Conservation (phyloP, 2,888 invertebrate genomes). For the Pristionchus maxplancki region DNA sequence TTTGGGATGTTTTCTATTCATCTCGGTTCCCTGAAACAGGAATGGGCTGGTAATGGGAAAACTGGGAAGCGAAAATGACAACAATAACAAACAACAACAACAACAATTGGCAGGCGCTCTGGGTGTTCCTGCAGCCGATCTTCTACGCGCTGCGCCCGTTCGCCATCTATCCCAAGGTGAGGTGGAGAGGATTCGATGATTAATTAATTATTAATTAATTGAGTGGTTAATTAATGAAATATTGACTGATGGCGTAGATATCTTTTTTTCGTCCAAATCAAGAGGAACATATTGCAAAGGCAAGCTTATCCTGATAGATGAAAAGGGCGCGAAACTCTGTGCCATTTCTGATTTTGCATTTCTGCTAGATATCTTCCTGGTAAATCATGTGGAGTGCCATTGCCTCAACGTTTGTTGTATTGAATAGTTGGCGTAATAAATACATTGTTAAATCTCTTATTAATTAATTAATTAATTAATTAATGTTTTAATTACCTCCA, state of each 20-base stretch:
- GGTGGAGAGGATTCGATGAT: neutral
- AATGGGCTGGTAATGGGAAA: no score
- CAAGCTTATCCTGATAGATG: neutral
- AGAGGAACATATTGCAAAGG: neutral
- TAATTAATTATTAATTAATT: neutral
- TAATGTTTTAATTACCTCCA: slow-evolving; percentile 78
- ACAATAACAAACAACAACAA: neutral
- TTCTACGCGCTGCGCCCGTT: slow-evolving; percentile 95
- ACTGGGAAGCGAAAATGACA: no score
- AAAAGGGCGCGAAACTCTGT: neutral
- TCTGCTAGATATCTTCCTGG: no score
- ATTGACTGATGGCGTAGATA: no score
- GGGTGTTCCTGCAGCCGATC: slow-evolving; percentile 93
- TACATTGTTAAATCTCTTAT: no score
- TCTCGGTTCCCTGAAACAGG: no score
- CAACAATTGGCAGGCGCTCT: neutral
- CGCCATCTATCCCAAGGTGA: slow-evolving; percentile 86
- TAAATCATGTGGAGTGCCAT: no score
- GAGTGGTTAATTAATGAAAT: neutral
- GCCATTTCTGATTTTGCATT: no score
- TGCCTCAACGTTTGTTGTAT: no score
- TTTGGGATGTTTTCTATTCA: no score
- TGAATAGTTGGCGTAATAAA: no score
- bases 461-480: slow-evolving; percentile 5
- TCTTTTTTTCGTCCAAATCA: neutral